Evolutionary conservation across 2,888 invertebrate species (phyloP), one percentile per base, ranked within the genome.

Genomic region (Herminia tarsipennalis): DNA sequence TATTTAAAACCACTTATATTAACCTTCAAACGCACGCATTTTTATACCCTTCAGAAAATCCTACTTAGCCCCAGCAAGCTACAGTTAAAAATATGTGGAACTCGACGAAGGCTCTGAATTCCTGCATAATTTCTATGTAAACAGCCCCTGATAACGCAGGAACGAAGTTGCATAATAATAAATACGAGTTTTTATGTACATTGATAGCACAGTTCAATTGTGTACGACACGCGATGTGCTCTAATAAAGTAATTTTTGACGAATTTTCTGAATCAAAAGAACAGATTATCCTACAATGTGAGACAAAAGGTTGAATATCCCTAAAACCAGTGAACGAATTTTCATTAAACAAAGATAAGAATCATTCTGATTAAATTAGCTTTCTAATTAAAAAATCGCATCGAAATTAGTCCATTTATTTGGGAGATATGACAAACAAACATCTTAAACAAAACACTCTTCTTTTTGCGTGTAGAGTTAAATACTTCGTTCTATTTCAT

Each of bases 61-160:
- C 10, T 27, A 50, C 42, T 61, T 46, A 46, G 30, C 49, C 17
- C 13, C 36, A 22, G 30, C 39, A 46, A 58, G 48, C 24, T 25
- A 20, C 33, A 34, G 16, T 34, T 49, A 44, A 55, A 53, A 52
- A 51, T 60, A 40, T 44, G 49, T 29, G 37, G 27, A 39, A 29
- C 27, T 4, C 16, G 21, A 13, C 28, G 12, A 28, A 5, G 29
- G 44, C 14, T 44, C 5, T 0, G 36, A 30, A 64, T 64, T 58
- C 56, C 38, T 51, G 56, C 56, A 53, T 64, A 64, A 64, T 59
- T 57, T 41, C 16, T 28, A 30, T 61, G 52, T 64, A 58, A 58
- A 53, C 43, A 51, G 21, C 10, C 25, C 10, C 5, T 42, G 64
- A 63, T 64, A 58, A 46, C 33, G 41, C 33, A 4, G 8, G 3